Evolutionary conservation across 2,888 invertebrate species (phyloP), one percentile per base, ranked within the genome.

Genomic region (Mylabris sibirica): DNA sequence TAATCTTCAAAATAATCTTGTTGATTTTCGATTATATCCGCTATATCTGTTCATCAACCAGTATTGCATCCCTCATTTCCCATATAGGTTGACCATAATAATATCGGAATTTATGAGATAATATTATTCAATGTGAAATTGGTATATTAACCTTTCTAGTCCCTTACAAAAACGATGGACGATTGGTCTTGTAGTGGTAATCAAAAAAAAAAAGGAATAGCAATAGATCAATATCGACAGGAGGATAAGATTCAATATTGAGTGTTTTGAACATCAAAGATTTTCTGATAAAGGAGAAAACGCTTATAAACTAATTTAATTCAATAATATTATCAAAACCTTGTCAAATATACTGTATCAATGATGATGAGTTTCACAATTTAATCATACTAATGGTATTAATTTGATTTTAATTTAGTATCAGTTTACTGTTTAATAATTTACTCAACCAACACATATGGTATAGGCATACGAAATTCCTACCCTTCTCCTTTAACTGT

Each of bases 61-160:
- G 6, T 44, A 44, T 57, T 57, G 24, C 57, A 57, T 3, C 24
- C 14, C 24, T 14, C 57, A 57, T 57, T 57, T 57, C 24, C 24
- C 12, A 57, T 22, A 4, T 57, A 24, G 57, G 57, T 57, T 24
- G 12, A 57, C 57, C 22, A 12, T 57, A 57, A 12, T 57, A 57
- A 57, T 57, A 24, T 57, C 30, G 12, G 57, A 57, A 57, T 57
- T 57, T 57, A 57, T 57, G 24, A 11, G 57, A 57, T 24, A 57
- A 57, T 57, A 57, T 57, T 57, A 57, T 57, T 57, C 57, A 57
- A 57, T 24, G 57, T 57, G 57, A 24, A 57, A 57, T 57, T 57
- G 57, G 57, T 24, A 57, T 24, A 57, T 57, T 57, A 57, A 57
- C 57, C 57, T n/a, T 57, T 22, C 30, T 8, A 8, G 30, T 12